Conservation (phyloP, 2,113 vertebrate species). For the Ginglymostoma cirratum region DNA sequence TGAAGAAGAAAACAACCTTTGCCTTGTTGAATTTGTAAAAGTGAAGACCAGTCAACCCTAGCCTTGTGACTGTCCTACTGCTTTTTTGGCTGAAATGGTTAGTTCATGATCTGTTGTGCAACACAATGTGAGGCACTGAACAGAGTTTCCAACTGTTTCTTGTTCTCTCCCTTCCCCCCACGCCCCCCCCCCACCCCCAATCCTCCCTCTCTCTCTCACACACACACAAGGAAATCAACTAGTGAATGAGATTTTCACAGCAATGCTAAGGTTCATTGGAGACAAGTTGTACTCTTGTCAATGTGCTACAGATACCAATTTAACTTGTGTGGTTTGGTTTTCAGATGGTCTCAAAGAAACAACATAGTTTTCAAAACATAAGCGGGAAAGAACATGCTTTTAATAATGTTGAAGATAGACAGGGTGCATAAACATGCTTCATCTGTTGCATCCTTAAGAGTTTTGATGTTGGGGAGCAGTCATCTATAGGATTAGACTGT, state of each 20-base stretch:
- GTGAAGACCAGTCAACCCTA: conserved; percentile 55
- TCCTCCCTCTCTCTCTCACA: conserved; percentile 40
- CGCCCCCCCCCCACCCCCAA: conserved; percentile 40
- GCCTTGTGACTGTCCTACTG: conserved; percentile 60
- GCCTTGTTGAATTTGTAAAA: conserved; percentile 57
- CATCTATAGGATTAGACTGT: background rate
- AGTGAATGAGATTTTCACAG: conserved; percentile 52
- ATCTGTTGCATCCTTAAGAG: background rate
- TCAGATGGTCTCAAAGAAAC: background rate
- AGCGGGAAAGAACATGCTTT: background rate
- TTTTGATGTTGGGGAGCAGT: background rate
- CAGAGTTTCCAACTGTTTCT: conserved; percentile 52
- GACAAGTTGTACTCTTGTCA: background rate
- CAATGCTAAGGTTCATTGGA: background rate
- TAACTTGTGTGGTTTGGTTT: background rate
- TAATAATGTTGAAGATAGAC: background rate
- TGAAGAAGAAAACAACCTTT: conserved; percentile 53
- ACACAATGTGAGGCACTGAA: conserved; percentile 56
- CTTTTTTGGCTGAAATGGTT: conserved; percentile 50
- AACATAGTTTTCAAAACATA: background rate
- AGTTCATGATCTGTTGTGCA: conserved; percentile 58
- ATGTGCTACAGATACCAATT: background rate
- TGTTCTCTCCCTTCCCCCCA: conserved; percentile 46
- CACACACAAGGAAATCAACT: conserved; percentile 53
- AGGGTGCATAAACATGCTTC: background rate